Conservation (phyloP, 2,113 vertebrate species). For the Rhinogobius similis region DNA sequence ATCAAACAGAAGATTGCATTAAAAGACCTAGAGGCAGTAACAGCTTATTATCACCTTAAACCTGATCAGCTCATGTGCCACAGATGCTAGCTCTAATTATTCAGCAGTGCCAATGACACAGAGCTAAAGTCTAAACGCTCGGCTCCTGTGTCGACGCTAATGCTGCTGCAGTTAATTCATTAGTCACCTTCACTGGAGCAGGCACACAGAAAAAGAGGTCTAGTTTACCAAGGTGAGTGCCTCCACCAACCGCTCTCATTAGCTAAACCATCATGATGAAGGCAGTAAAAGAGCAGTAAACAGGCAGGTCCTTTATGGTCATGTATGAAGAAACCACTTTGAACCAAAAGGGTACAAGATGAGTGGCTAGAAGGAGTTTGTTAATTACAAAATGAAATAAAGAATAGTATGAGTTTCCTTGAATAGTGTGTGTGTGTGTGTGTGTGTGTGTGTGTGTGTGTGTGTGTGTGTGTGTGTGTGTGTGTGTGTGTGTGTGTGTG, state of each 20-base stretch:
- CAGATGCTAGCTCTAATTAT: conserved; percentile 4
- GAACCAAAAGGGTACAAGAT: not conserved
- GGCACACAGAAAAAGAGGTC: conserved; percentile 13
- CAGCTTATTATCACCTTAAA: not conserved
- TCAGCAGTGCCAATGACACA: not conserved
- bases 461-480: too few species aligned
- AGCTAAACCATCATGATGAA: conserved; percentile 28
- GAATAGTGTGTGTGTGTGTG: too few species aligned
- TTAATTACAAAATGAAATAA: too few species aligned
- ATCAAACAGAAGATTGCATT: conserved; percentile 15
- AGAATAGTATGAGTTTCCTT: too few species aligned
- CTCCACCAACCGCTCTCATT: conserved; percentile 25
- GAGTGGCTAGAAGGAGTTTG: too few species aligned
- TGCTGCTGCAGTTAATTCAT: conserved; percentile 8
- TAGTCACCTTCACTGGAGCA: not conserved
- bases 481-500: too few species aligned
- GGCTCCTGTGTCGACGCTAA: conserved; percentile 2
- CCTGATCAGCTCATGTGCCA: conserved; percentile 21
- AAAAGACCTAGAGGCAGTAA: conserved; percentile 5
- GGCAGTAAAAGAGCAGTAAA: conserved; percentile 6
- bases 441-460: too few species aligned
- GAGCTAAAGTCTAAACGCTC: conserved; percentile 1
- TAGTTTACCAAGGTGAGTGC: conserved; percentile 23
- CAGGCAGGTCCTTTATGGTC: not conserved
- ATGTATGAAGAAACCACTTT: not conserved